These are phyloP conservation scores for Gymnorhina tibicen DNA, from an alignment of 2,113 vertebrate species.

Conservation along the genomic window DNA sequence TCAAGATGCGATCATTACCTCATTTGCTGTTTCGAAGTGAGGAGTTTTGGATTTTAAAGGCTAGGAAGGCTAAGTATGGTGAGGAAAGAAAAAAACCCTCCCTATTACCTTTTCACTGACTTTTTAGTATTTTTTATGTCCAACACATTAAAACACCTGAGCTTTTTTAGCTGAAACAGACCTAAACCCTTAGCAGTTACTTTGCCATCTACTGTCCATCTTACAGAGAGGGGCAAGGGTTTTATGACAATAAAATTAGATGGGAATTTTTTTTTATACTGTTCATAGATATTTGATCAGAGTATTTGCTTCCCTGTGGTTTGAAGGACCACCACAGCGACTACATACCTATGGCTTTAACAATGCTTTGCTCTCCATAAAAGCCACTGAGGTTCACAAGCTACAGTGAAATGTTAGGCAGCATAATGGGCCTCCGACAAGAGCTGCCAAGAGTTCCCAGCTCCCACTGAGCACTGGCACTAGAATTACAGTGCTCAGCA, in stretches of 20 bases:
- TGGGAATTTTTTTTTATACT: background rate
- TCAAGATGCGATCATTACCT: background rate
- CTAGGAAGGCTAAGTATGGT: background rate
- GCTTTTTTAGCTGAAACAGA: background rate
- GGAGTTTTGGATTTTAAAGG: background rate
- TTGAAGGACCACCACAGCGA: background rate
- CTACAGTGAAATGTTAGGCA: background rate
- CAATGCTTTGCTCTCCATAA: background rate
- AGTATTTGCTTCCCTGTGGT: background rate
- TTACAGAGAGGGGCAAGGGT: background rate
- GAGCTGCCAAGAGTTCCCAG: background rate
- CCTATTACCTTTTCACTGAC: background rate
- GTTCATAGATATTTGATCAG: background rate
- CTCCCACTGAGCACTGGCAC: constrained; percentile 1
- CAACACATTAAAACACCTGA: background rate
- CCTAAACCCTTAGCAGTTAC: background rate
- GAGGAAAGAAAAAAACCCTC: background rate
- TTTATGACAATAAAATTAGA: background rate
- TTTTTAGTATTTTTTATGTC: background rate
- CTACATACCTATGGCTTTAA: background rate
- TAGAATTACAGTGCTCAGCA: constrained; percentile 15
- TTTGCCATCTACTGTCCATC: background rate
- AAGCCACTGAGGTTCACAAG: background rate
- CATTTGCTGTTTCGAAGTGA: background rate
- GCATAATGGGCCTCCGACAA: constrained; percentile 2